phyloP scores from a whole-genome alignment of 2,888 invertebrate genomes.

The Apomyelois bistriatella region DNA sequence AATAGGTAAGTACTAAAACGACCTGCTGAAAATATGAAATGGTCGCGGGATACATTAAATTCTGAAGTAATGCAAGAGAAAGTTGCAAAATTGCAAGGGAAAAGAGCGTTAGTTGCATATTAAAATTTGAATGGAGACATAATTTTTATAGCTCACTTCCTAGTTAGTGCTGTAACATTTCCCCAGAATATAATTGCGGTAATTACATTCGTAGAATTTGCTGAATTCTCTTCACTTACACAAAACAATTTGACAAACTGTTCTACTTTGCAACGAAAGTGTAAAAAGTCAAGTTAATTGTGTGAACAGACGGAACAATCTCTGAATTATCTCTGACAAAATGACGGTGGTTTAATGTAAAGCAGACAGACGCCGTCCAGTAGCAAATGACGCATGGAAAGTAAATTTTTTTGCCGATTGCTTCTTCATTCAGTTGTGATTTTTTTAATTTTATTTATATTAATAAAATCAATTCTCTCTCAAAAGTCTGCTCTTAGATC shows the following conservation, averaged over 20 bases:
- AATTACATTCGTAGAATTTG: not conserved
- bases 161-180: conserved; percentile 5
- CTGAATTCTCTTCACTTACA: conserved; percentile 1
- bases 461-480: no score
- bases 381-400: no score
- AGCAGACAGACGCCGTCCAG: not conserved
- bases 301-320: conserved; percentile 18
- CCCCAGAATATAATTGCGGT: conserved; percentile 1
- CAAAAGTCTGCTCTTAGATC: no score
- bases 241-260: conserved; percentile 10
- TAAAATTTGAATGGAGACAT: not conserved
- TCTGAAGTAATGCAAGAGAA: not conserved
- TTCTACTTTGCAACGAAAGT: conserved; percentile 17
- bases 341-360: not conserved
- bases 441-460: no score
- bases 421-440: no score
- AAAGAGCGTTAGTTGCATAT: not conserved
- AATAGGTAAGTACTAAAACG: no score
- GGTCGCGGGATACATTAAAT: no score
- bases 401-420: no score
- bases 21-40: no score
- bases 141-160: conserved; percentile 6
- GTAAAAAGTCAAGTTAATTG: conserved; percentile 18
- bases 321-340: conserved; percentile 12
- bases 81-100: not conserved